phyloP scores from a whole-genome alignment of 2,888 invertebrate genomes.

The Lithophane ornitopus region DNA sequence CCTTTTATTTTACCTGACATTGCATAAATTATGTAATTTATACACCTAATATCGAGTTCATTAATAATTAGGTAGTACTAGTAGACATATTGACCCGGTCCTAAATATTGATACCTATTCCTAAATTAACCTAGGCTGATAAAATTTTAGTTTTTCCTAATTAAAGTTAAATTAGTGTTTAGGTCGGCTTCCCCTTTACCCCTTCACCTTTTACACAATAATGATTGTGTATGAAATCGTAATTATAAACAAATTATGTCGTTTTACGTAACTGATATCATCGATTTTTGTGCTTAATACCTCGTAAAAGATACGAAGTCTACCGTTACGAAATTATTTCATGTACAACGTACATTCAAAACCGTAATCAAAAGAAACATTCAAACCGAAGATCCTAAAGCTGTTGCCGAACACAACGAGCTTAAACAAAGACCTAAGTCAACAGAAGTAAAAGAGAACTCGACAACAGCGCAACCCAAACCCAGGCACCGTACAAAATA shows the following conservation, averaged over 20 bases:
- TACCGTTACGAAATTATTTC: neutral
- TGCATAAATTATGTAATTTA: neutral
- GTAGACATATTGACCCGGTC: neutral
- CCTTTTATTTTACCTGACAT: neutral
- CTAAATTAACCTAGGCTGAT: neutral
- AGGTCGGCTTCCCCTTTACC: neutral
- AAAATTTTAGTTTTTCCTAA: neutral
- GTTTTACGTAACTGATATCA: neutral
- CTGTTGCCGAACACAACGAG: constrained; percentile 19
- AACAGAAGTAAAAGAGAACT: constrained; percentile 40
- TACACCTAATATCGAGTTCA: neutral
- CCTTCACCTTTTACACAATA: neutral
- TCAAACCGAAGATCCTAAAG: constrained; percentile 4
- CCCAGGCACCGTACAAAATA: constrained; percentile 31
- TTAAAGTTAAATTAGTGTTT: neutral
- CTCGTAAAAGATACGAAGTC: neutral
- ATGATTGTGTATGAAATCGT: neutral
- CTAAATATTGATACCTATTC: neutral
- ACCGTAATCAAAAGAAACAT: constrained; percentile 3
- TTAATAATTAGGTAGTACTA: neutral
- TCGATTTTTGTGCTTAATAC: neutral
- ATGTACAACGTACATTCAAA: constrained; percentile 2
- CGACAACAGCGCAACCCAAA: constrained; percentile 18
- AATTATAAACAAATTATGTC: neutral
- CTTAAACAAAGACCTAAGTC: constrained; percentile 45